These are phyloP conservation scores for Syngnathus rostellatus DNA, from an alignment of 2,797 vertebrate genomes.

Conservation along the genomic window DNA sequence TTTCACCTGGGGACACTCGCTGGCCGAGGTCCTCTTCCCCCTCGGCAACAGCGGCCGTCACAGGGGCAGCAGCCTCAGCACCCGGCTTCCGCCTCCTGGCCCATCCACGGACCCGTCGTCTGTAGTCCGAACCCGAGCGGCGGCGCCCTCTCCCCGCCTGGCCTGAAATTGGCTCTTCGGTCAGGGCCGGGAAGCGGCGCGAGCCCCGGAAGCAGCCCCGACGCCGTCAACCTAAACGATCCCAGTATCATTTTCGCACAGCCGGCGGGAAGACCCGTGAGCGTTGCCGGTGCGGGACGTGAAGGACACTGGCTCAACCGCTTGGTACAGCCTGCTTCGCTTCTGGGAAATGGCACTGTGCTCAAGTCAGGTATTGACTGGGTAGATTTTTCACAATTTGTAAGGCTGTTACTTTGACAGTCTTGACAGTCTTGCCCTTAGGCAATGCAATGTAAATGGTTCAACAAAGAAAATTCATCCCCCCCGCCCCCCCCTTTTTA, in stretches of 20 bases:
- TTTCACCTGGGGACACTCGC: slow-evolving; percentile 75
- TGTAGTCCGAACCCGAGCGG: slow-evolving; percentile 64
- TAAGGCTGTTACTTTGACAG: no score
- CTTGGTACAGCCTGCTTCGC: slow-evolving; percentile 76
- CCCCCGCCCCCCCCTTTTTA: no score
- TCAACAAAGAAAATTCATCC: no score
- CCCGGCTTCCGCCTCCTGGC: slow-evolving; percentile 79
- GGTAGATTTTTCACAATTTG: slow-evolving; percentile 21
- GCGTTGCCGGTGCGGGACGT: slow-evolving; percentile 68
- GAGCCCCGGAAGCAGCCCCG: slow-evolving; percentile 56
- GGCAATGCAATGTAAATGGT: not conserved
- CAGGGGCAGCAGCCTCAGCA: slow-evolving; percentile 55
- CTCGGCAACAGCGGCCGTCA: slow-evolving; percentile 68
- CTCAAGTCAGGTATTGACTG: slow-evolving; percentile 84
- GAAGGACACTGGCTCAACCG: slow-evolving; percentile 91
- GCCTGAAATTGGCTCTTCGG: slow-evolving; percentile 75
- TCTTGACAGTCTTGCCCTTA: not conserved
- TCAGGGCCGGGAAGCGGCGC: slow-evolving; percentile 59
- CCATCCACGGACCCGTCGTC: slow-evolving; percentile 84
- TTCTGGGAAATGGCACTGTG: slow-evolving; percentile 88
- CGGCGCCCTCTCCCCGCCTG: slow-evolving; percentile 64
- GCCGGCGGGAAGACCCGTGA: slow-evolving; percentile 81
- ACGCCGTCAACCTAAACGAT: slow-evolving; percentile 87
- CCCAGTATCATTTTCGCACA: slow-evolving; percentile 99
- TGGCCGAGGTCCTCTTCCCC: slow-evolving; percentile 79